Evolutionary conservation across 2,797 vertebrate genomes (phyloP), one percentile per base, ranked within the genome.

Genomic region (Clamator glandarius): DNA sequence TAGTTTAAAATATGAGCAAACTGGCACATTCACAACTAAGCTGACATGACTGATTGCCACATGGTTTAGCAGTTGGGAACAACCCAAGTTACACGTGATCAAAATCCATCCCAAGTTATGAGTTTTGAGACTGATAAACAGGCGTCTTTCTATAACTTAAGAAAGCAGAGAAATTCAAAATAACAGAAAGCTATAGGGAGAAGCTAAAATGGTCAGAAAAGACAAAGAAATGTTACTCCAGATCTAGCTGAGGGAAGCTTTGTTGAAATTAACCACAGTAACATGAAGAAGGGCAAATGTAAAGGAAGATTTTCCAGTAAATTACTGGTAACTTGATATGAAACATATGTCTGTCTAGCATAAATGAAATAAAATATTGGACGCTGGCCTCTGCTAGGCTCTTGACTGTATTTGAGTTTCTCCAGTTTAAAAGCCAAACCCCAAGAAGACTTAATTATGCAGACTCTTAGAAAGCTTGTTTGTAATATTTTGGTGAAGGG

Each of bases 21-120:
- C 33, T 84, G 88, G 35, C 55, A 82, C 28, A 36, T 63, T 84
- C 75, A 52, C 77, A 88, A 52, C 14, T 86, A n/a, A 91, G 91
- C 25, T 90, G 80, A 91, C 66, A 52, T 86, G 85, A 92, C 26
- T 72, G 73, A 95, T 90, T 64, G 26, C 35, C 28, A n/a, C 63
- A 44, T 2, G 2, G 57, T 91, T 83, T 57, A 63, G n/a, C 78
- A 69, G 20, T 35, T 92, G 77, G 26, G 51, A 66, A 26, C 14
- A 55, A 35, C 33, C 52, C 72, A 93, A 92, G 6, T 21, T 77
- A 67, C 31, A 31, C 25, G 51, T 88, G 78, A 73, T 61, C 42
- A 81, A 89, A 72, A 62, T n/a, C 28, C 28, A 61, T 68, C 5
- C 26, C 48, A 81, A 44, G 36, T 75, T 81, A 50, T 18, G 18